Conservation (phyloP, 1,140 invertebrate species). For the Scylla paramamosain region DNA sequence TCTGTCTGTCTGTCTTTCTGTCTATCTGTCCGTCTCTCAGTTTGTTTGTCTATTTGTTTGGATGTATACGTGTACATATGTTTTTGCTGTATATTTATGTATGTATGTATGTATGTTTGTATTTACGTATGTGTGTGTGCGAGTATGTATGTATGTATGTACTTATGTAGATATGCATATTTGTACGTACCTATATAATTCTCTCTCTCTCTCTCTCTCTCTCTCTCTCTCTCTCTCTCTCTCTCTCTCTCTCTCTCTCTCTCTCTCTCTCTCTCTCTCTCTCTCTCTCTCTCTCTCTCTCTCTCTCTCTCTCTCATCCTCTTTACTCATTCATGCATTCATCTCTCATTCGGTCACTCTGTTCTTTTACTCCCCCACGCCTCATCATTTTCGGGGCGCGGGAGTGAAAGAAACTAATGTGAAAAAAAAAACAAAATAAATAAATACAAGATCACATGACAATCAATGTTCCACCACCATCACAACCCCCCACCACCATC, state of each 20-base stretch:
- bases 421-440: not conserved
- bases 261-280: not conserved
- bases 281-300: slow-evolving; percentile 13
- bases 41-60: too few relatives aligned
- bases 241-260: not conserved
- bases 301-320: not conserved
- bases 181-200: not conserved
- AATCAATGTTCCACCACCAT: not conserved
- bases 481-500: not conserved
- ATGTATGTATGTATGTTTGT: not conserved
- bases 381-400: not conserved
- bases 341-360: not conserved
- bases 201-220: not conserved
- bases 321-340: not conserved
- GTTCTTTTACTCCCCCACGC: not conserved
- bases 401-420: not conserved
- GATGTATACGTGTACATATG: too few relatives aligned
- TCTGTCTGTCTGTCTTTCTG: too few relatives aligned
- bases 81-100: slow-evolving; percentile 9
- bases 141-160: not conserved
- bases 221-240: not conserved
- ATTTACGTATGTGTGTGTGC: not conserved
- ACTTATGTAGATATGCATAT: not conserved
- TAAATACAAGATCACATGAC: not conserved
- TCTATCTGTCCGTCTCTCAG: too few relatives aligned